These are phyloP conservation scores for Clepsis dumicolana DNA, from an alignment of 2,888 invertebrate genomes.

Conservation along the genomic window DNA sequence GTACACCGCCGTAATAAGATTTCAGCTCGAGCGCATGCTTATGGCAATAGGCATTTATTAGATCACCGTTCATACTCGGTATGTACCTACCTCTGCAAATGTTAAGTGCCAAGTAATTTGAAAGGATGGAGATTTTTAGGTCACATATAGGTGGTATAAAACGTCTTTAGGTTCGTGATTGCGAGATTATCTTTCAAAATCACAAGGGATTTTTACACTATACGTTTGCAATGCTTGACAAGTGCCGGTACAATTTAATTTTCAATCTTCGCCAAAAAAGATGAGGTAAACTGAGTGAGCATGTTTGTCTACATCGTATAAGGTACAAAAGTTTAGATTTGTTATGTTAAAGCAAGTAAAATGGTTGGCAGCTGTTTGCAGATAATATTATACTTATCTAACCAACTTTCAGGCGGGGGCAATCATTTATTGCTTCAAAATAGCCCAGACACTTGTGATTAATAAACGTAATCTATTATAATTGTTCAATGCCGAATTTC, in stretches of 20 bases:
- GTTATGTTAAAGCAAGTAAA: too few species aligned
- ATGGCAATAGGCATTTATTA: constrained; percentile 21
- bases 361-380: not conserved
- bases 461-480: not conserved
- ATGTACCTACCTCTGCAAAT: not conserved
- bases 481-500: not conserved
- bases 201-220: too few species aligned
- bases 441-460: not conserved
- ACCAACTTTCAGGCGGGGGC: too few species aligned
- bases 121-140: not conserved
- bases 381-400: too few species aligned
- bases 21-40: constrained; percentile 34
- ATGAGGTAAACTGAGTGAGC: too few species aligned
- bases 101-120: not conserved
- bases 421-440: not conserved
- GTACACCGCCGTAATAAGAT: constrained; percentile 33
- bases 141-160: not conserved
- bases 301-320: too few species aligned
- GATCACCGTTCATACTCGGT: constrained; percentile 12
- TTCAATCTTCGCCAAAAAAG: too few species aligned
- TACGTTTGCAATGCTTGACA: too few species aligned
- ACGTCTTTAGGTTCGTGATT: not conserved
- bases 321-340: too few species aligned
- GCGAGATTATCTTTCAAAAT: too few species aligned
- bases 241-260: too few species aligned